phyloP scores from a whole-genome alignment of 2,113 vertebrate genomes.

The Nibea coibor region DNA sequence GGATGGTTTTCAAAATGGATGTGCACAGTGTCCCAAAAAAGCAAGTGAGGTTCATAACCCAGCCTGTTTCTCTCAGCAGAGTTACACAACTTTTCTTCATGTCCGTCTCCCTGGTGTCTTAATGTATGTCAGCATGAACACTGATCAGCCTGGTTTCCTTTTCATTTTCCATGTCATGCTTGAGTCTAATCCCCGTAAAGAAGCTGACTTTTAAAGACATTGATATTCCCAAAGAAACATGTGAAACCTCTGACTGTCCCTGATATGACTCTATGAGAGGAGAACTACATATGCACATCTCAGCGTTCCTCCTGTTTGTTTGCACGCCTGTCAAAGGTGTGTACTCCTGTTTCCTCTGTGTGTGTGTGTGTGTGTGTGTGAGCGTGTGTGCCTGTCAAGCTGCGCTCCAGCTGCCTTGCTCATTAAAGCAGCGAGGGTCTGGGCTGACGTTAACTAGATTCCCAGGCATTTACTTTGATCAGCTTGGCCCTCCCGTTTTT shows the following conservation, averaged over 20 bases:
- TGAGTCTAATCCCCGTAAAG: neutral
- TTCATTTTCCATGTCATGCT: neutral
- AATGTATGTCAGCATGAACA: neutral
- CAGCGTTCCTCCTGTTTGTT: slow-evolving; percentile 18
- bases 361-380: slow-evolving; percentile 53
- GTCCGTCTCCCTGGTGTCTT: neutral
- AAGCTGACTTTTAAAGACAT: neutral
- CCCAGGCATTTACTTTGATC: slow-evolving; percentile 78
- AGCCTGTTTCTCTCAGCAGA: neutral
- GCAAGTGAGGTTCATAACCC: neutral
- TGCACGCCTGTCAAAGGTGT: neutral
- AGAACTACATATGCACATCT: neutral
- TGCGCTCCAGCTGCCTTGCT: slow-evolving; percentile 66
- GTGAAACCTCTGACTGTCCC: neutral
- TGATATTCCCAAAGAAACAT: neutral
- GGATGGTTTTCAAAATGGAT: neutral
- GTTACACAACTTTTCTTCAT: neutral
- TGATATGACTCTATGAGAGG: neutral
- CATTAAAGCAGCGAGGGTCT: slow-evolving; percentile 65
- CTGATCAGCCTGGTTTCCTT: neutral
- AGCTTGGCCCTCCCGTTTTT: slow-evolving; percentile 55
- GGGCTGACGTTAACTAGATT: slow-evolving; percentile 73
- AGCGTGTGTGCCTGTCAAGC: slow-evolving; percentile 61
- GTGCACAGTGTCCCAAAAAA: neutral
- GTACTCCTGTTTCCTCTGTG: slow-evolving; percentile 15